Base-by-base conservation (phyloP, 2,888 invertebrate genomes). In the Ormyrus rosae region DNA sequence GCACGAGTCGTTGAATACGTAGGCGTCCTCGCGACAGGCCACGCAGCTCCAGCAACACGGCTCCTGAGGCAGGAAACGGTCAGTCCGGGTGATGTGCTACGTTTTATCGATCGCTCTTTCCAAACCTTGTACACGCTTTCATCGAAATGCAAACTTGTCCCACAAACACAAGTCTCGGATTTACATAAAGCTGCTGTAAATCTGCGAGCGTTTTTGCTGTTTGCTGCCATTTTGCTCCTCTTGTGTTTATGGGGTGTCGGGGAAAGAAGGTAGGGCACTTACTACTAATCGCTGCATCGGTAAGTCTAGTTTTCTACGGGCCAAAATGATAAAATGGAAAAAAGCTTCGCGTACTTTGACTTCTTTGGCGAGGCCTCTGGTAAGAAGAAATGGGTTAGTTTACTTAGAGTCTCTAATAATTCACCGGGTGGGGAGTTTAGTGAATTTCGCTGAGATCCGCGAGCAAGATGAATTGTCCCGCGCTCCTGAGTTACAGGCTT, bases 11-110 rank as follows among this genome's bases (percentile, higher is more conserved):
- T 94, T 93, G 86, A 92, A 92, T 10, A 93, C 92, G 85, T 92
- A 93, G 46, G 94, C 93, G 82, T 93, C 93, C 74, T 93, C 93
- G 53, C 93, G 91, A 87, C 95, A 95, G 4, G 93, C 91, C 50
- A 94, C 93, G 88, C 95, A 95, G 51, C 92, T 93, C 95, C 95
- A 95, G 87, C 95, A 95, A 86, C 95, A 95, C 73, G 92, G 92
- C 87, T 93, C 93, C 93, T 93, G 85, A 34, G 34, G 34, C 34
- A 34, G 4, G 34, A 2, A 34, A 34, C 34, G 34, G 34, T 3
- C 34, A 34, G 34, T 34, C 34, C 34, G 34, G 34, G 4, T 34
- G 34, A 4, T 2, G 3, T 0, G 34, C 34, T 34, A 19, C 4
- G 2, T 4, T 34, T 34, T 34, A 34, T 34, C 34, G 34, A 34